Base-by-base conservation (phyloP, 92 coral and sea anemone species). In the Phenganax stokvisi region DNA sequence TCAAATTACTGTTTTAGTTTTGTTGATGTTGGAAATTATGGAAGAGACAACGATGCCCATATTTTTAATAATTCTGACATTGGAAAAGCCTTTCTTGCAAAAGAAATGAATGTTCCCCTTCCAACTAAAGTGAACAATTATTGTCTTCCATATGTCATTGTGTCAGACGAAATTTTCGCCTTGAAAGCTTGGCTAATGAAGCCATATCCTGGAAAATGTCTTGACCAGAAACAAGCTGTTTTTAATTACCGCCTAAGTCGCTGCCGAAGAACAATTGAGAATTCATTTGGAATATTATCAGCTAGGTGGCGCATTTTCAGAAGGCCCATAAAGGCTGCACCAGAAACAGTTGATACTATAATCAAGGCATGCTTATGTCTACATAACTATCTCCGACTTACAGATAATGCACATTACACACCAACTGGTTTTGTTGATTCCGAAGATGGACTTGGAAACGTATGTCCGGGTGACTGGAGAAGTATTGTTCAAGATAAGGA, bases 351-450 rank as follows among this genome's bases (percentile, higher is more conserved):
- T 10, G 75, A 79, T 16, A 79, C 72, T 61, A 79, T 59, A 60
- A 67, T 70, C 9, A 37, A 9, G 65, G 78, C 66, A 1, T 68
- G 68, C 11, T 77, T 70, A 25, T 64, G 67, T 47, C 64, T 54
- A 12, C 85, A 81, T 52, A 81, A 69, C 20, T 82, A 72, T 17
- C 12, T 73, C 12, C 12, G 37, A 55, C 85, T 71, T 27, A 72
- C 80, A 8, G 80, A 82, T 10, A 71, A 82, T 82, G 85, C 80
- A 17, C 52, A 54, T 25, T 72, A 72, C 37, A 30, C 37, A 4
- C 85, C 86, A 74, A 28, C 71, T 9, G 72, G 85, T 1, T 82
- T 82, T 82, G 15, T 82, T 8, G 80, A 82, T 10, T 71, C 85
- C 7, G 72, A 82, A 37, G 80, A 82, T 82, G 64, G 81, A 10